Conservation (phyloP, 64 coral and sea anemone genomes). For the Stichodactyla helianthus region DNA sequence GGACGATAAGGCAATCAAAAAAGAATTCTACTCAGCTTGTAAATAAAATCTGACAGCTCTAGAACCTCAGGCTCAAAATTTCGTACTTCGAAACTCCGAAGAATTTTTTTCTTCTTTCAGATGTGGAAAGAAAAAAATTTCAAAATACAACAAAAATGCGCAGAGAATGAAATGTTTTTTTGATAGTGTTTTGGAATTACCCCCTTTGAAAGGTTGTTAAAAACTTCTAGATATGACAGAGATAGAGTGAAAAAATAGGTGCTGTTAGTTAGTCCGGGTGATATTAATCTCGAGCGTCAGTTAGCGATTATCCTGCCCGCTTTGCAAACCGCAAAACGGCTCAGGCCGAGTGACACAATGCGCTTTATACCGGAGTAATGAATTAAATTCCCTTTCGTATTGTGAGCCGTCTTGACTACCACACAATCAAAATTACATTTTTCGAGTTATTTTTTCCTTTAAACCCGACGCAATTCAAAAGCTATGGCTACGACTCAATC, state of each 20-base stretch:
- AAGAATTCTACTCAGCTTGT: not conserved
- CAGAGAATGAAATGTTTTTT: not conserved
- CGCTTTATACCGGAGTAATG: not conserved
- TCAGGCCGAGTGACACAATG: not conserved
- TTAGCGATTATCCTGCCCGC: not conserved
- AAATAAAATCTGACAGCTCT: not conserved
- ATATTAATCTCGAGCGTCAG: slow-evolving; percentile 18
- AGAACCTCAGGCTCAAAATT: not conserved
- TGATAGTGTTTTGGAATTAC: not conserved
- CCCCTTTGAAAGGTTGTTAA: slow-evolving; percentile 9
- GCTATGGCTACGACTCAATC: not conserved
- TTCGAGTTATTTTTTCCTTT: not conserved
- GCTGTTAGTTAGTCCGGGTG: not conserved
- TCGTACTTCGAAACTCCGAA: not conserved
- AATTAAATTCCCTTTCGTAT: not conserved
- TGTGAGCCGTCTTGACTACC: not conserved
- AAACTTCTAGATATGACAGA: slow-evolving; percentile 13
- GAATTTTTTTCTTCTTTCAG: not conserved
- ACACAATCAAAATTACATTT: not conserved
- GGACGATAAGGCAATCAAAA: not conserved
- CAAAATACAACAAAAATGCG: not conserved
- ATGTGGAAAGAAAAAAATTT: not conserved
- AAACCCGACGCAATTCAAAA: not conserved
- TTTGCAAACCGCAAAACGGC: not conserved
- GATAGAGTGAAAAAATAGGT: not conserved